Evolutionary conservation across 2,113 vertebrate species (phyloP), one percentile per base, ranked within the genome.

Genomic region (Hyaena hyaena): DNA sequence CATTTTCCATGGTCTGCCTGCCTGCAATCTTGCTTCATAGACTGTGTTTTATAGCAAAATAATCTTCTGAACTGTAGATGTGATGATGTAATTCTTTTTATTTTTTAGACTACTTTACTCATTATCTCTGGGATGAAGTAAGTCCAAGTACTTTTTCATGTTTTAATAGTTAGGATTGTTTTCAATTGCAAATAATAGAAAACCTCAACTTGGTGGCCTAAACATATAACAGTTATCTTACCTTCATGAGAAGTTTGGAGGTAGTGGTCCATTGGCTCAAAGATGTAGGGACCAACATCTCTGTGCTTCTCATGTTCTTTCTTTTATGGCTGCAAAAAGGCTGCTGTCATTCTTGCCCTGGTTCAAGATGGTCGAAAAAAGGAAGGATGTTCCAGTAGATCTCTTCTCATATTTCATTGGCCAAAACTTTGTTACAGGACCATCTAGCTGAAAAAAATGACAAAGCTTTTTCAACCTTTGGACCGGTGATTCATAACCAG

Each of bases 401-500:
- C 10, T 66, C 10, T 33, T 79, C 7, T 90, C 35, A 39, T 39
- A 45, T 71, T 90, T 92, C 71, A 33, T 48, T 95, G 71, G 43
- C n/a, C 48, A 53, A 26, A 33, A 39, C 4, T 88, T 16, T 79
- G 50, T 92, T 17, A 65, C 3, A 24, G 48, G 69, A 33, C n/a
- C 48, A 71, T 83, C 55, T 88, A 89, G 63, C 71, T 95, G 85
- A 33, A 84, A 81, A 17, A 79, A 89, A 80, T 90, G 33, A 90
- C 55, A 76, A 43, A 12, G 10, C 4, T 80, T 90, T 90, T 88
- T 80, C 21, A 95, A 17, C 7, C 2, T 90, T 58, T 45, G 88
- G 53, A 77, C 12, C 26, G 33, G 43, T 92, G 50, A n/a, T 95
- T 95, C 53, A 35, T 55, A 89, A 81, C 11, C 26, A 50, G 73